Evolutionary conservation across 1,140 invertebrate genomes (phyloP), one percentile per base, ranked within the genome.

Genomic region (Gerris buenoi): DNA sequence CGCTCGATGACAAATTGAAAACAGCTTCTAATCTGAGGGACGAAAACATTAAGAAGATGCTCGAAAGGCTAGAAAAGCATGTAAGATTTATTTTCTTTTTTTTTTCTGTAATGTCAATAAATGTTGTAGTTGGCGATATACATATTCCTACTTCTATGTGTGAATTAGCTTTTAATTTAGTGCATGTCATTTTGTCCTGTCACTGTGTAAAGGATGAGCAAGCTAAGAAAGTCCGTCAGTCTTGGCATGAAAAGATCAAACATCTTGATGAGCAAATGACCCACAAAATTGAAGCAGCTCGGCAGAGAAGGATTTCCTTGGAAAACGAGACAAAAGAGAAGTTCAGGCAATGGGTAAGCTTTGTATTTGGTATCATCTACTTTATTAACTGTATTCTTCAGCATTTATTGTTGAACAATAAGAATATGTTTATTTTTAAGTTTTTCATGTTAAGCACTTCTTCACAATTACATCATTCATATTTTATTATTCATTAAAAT

Each of bases 51-150:
- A 90, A 90, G 78, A 89, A 87, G 76, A 90, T 94, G 85, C 79
- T 92, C 65, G 88, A 91, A 72, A 88, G 90, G 71, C 84, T 95
- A 10, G 89, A 88, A 77, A 89, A 93, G 77, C 90, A 94, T 79
- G 91, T 94, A 76, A 86, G 86, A 84, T 46, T 56, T 64, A n/a
- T n/a, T n/a, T n/a, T n/a, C n/a, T n/a, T n/a, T n/a, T n/a, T n/a
- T n/a, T n/a, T n/a, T n/a, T n/a, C n/a, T n/a, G n/a, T n/a, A n/a
- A n/a, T n/a, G n/a, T n/a, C n/a, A n/a, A n/a, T n/a, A n/a, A n/a
- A n/a, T n/a, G n/a, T n/a, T n/a, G n/a, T n/a, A n/a, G n/a, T n/a
- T n/a, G n/a, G n/a, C n/a, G n/a, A n/a, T n/a, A n/a, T n/a, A n/a
- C n/a, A n/a, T n/a, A n/a, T n/a, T n/a, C n/a, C n/a, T 46, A 46